phyloP scores from a whole-genome alignment of 2,888 invertebrate genomes.

The Eupithecia vulgata region DNA sequence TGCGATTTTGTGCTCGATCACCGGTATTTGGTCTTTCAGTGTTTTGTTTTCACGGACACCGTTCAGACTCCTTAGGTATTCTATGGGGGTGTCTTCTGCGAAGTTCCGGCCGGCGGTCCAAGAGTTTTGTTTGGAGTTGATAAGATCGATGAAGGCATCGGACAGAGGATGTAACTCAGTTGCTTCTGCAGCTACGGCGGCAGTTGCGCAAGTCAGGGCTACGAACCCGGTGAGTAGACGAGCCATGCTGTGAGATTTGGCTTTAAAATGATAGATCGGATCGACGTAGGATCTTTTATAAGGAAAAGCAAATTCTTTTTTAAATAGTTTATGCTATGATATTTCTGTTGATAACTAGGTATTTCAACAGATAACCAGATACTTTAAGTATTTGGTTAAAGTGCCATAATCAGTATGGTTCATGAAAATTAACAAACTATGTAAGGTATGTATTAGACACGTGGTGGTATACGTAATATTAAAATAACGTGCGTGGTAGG shows the following conservation, averaged over 20 bases:
- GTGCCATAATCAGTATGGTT: background rate
- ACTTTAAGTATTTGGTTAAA: background rate
- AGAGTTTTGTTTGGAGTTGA: slow-evolving; percentile 79
- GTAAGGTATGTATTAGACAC: background rate
- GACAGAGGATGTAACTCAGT: slow-evolving; percentile 6
- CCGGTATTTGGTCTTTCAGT: slow-evolving; percentile 2
- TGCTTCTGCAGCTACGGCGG: background rate
- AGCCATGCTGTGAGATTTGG: background rate
- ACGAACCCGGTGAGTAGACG: background rate
- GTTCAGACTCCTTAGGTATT: slow-evolving; percentile 75
- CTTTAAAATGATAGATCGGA: background rate
- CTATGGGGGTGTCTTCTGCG: slow-evolving; percentile 85
- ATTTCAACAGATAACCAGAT: background rate
- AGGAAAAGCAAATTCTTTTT: background rate
- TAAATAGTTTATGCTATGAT: background rate
- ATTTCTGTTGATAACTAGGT: background rate
- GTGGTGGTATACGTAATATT: no score
- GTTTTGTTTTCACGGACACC: background rate
- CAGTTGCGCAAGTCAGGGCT: background rate
- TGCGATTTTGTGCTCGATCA: slow-evolving; percentile 59
- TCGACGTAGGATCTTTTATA: background rate
- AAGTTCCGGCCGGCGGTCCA: slow-evolving; percentile 86
- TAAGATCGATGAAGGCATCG: slow-evolving; percentile 6
- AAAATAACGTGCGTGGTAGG: no score
- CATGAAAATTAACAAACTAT: background rate